Percentiles rank a stretch among this genome's conserved stretches.
These are phyloP conservation scores for Cuniculus paca DNA, from an alignment of 2,797 vertebrate species.

Conservation along the genomic window DNA sequence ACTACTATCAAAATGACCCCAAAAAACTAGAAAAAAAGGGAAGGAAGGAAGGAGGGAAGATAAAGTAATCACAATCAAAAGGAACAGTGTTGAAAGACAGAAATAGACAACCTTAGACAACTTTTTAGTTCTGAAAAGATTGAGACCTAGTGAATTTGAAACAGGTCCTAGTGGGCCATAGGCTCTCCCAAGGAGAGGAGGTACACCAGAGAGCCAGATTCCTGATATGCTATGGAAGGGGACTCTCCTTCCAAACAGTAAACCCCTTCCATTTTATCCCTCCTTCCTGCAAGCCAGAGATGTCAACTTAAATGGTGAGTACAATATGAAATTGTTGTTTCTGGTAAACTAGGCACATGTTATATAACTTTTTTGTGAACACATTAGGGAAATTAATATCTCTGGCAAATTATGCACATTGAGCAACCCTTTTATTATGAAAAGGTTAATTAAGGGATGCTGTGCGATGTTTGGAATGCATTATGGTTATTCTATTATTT, in stretches of 20 bases:
- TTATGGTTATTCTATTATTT: background rate
- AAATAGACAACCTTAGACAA: background rate
- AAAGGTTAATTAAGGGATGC: background rate
- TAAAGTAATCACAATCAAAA: background rate
- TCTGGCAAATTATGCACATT: background rate
- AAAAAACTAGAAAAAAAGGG: background rate
- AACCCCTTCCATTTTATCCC: background rate
- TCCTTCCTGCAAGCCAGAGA: background rate
- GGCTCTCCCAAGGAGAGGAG: background rate
- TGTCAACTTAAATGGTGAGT: background rate
- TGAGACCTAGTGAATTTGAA: background rate
- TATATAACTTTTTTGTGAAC: background rate
- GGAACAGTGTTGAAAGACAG: background rate
- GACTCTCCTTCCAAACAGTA: background rate
- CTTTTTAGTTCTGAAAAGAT: background rate
- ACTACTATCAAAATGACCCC: background rate
- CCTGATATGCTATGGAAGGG: background rate
- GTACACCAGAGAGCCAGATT: background rate
- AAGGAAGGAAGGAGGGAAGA: background rate
- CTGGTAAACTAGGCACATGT: background rate
- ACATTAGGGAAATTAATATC: background rate
- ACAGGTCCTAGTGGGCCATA: background rate
- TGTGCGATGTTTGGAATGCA: background rate
- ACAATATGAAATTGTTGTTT: background rate
- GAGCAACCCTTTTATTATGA: background rate